A percentile compares a stretch with the other conserved stretches of the same genome.
Evolutionary conservation across 2,888 invertebrate species (phyloP).

Genomic region (Pyrrhia umbra): DNA sequence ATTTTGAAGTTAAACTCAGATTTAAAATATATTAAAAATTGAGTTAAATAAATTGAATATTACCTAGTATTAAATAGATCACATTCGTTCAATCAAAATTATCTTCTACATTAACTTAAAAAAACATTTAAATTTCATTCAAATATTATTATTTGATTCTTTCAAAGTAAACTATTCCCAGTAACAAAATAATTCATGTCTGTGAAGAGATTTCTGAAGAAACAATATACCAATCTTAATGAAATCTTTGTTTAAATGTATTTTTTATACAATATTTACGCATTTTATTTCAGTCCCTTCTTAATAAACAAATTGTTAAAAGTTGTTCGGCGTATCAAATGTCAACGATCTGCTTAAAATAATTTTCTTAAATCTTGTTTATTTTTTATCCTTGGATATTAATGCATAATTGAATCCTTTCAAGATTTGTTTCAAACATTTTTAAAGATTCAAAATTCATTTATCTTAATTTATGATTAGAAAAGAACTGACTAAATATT

Average conservation of each 20-base stretch:
- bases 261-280: not conserved
- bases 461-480: too few relatives aligned
- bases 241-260: not conserved
- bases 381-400: too few relatives aligned
- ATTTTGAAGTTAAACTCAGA: too few relatives aligned
- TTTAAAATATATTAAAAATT: too few relatives aligned
- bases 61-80: too few relatives aligned
- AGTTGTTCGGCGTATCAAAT: constrained; percentile 12
- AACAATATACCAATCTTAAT: constrained; percentile 5
- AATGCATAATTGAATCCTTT: too few relatives aligned
- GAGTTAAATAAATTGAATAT: too few relatives aligned
- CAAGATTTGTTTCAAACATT: too few relatives aligned
- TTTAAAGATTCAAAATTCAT: too few relatives aligned
- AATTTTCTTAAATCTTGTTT: too few relatives aligned
- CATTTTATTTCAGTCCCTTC: not conserved
- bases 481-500: too few relatives aligned
- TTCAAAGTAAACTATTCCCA: not conserved
- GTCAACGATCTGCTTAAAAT: constrained; percentile 13
- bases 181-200: constrained; percentile 11
- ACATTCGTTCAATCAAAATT: not conserved
- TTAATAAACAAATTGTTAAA: not conserved
- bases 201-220: constrained; percentile 3
- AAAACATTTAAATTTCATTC: not conserved
- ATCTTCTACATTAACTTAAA: not conserved
- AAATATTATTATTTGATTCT: not conserved